Conservation (phyloP, 2,888 invertebrate genomes). For the Lasioglossum pauxillum region DNA sequence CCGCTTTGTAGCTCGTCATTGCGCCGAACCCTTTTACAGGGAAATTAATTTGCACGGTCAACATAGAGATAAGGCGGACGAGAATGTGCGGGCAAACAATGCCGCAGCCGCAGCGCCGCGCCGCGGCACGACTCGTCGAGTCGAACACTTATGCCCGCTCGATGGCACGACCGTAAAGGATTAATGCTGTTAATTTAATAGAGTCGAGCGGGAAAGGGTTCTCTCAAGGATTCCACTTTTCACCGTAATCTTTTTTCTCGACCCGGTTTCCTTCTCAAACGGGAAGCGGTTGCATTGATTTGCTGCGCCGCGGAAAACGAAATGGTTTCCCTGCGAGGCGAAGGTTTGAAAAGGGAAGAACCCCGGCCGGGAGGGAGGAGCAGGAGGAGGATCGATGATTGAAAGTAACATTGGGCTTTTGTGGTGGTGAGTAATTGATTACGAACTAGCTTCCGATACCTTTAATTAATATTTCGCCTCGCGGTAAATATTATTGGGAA, state of each 20-base stretch:
- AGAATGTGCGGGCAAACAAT: constrained; percentile 34
- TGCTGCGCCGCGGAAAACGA: constrained; percentile 1
- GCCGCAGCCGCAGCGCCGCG: not conserved
- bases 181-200: constrained; percentile 55
- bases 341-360: not conserved
- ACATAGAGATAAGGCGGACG: constrained; percentile 30
- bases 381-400: not conserved
- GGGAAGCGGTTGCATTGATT: constrained; percentile 21
- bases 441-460: not conserved
- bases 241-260: constrained; percentile 5
- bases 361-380: no score
- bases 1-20: constrained; percentile 14
- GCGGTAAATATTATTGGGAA: not conserved
- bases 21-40: constrained; percentile 11
- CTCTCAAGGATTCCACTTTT: constrained; percentile 28
- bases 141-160: constrained; percentile 7
- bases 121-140: no score
- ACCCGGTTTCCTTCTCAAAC: not conserved
- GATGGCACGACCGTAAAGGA: constrained; percentile 45
- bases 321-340: not conserved
- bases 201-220: constrained; percentile 24
- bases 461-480: not conserved
- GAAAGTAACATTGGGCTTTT: constrained; percentile 12
- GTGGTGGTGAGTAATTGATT: not conserved
- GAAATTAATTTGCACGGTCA: constrained; percentile 45